Evolutionary conservation across 2,113 vertebrate genomes (phyloP).

Genomic region (Elachura formosa): DNA sequence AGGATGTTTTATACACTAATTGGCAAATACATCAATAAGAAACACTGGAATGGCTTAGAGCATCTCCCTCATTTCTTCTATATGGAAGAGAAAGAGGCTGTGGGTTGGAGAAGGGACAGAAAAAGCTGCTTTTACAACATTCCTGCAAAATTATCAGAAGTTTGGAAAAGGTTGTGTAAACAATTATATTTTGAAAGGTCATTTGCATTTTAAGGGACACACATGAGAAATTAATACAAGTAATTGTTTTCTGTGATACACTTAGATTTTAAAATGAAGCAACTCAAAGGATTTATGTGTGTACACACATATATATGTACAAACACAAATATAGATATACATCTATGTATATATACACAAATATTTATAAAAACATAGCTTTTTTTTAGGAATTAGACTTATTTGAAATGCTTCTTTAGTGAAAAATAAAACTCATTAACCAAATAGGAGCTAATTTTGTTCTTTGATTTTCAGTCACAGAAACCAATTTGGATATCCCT

Average conservation of each 20-base stretch:
- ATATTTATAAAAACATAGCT: neutral
- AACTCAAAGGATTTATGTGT: neutral
- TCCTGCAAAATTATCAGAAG: neutral
- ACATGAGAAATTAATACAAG: neutral
- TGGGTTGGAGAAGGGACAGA: neutral
- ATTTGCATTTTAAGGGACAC: neutral
- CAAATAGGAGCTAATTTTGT: neutral
- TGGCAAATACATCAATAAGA: constrained; percentile 9
- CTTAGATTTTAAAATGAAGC: neutral
- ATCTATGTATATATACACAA: fast-evolving
- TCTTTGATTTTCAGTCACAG: neutral
- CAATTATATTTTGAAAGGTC: neutral
- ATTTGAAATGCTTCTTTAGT: neutral
- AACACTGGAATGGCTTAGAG: neutral
- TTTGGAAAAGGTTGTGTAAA: neutral
- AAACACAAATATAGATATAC: neutral
- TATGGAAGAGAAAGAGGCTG: neutral
- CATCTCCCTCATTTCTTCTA: neutral
- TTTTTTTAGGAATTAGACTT: neutral
- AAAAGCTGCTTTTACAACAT: neutral
- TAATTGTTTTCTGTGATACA: neutral
- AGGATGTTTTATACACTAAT: constrained; percentile 62
- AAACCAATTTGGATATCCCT: neutral
- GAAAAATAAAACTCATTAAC: neutral
- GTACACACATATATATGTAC: fast-evolving